Evolutionary conservation across 1,140 invertebrate species (phyloP).

Genomic region (Anastatus disparis): DNA sequence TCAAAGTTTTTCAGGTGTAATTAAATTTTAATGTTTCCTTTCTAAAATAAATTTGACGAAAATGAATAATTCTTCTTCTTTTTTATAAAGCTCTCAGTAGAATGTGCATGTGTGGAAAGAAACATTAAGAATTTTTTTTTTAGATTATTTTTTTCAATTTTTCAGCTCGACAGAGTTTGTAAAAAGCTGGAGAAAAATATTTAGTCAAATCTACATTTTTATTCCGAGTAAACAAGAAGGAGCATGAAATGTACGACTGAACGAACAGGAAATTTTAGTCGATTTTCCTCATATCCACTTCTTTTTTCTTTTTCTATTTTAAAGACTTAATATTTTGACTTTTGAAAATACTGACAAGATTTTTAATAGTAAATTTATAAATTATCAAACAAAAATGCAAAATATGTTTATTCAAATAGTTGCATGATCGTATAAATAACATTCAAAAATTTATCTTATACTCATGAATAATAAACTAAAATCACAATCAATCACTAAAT

Average conservation of each 20-base stretch:
- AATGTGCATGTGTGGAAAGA: no score
- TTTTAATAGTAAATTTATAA: no score
- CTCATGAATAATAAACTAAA: no score
- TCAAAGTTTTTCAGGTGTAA: no score
- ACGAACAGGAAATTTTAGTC: slow-evolving; percentile 47
- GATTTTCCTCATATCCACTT: slow-evolving; percentile 4
- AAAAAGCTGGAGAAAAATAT: slow-evolving; percentile 47
- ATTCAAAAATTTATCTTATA: no score
- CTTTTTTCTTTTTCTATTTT: background rate
- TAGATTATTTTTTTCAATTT: slow-evolving; percentile 26
- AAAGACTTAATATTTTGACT: no score
- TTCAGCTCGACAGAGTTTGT: background rate
- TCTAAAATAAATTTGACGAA: background rate
- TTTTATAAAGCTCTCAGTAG: no score
- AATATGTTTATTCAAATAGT: no score
- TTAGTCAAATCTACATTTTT: slow-evolving; percentile 56
- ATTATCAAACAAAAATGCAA: no score
- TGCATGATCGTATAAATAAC: no score
- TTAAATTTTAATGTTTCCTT: slow-evolving; percentile 1
- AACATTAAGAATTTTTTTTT: background rate
- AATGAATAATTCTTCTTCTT: background rate
- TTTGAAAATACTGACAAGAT: no score
- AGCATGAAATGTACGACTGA: slow-evolving; percentile 44
- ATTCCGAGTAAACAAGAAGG: slow-evolving; percentile 54
- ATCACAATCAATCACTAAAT: no score